Evolutionary conservation across 2,888 invertebrate species (phyloP).

Genomic region (Heteromyza rotundicornis): DNA sequence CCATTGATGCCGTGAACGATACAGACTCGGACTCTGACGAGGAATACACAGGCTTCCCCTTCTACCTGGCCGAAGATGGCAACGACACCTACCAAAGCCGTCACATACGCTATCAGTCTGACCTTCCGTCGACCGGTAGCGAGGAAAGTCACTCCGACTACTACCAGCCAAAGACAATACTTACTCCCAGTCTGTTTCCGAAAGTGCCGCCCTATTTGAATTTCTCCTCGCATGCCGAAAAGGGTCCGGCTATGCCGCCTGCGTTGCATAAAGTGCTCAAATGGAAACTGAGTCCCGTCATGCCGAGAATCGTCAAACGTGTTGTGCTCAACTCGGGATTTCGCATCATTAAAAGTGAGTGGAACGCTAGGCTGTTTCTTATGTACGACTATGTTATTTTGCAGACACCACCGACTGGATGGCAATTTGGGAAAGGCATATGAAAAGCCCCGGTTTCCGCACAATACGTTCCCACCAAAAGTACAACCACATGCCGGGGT

Average conservation of each 20-base stretch:
- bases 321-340: conserved; percentile 88
- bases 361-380: neutral
- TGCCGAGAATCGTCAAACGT: conserved; percentile 90
- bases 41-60: conserved; percentile 56
- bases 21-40: conserved; percentile 57
- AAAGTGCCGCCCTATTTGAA: conserved; percentile 80
- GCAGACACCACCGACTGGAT: conserved; percentile 88
- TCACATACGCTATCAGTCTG: conserved; percentile 41
- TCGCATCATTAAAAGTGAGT: conserved; percentile 80
- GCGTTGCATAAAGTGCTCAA: conserved; percentile 81
- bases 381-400: conserved; percentile 42
- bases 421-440: conserved; percentile 98
- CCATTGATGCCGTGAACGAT: conserved; percentile 54
- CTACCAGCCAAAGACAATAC: conserved; percentile 52
- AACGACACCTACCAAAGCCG: conserved; percentile 47
- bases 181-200: conserved; percentile 71
- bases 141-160: conserved; percentile 40
- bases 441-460: conserved; percentile 90
- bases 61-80: conserved; percentile 48
- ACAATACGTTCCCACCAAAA: conserved; percentile 89
- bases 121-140: conserved; percentile 33
- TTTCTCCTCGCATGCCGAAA: conserved; percentile 74
- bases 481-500: conserved; percentile 97
- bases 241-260: conserved; percentile 69
- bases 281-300: conserved; percentile 94